Conservation (phyloP, 1,140 invertebrate species). For the Aphaenogaster rudis region DNA sequence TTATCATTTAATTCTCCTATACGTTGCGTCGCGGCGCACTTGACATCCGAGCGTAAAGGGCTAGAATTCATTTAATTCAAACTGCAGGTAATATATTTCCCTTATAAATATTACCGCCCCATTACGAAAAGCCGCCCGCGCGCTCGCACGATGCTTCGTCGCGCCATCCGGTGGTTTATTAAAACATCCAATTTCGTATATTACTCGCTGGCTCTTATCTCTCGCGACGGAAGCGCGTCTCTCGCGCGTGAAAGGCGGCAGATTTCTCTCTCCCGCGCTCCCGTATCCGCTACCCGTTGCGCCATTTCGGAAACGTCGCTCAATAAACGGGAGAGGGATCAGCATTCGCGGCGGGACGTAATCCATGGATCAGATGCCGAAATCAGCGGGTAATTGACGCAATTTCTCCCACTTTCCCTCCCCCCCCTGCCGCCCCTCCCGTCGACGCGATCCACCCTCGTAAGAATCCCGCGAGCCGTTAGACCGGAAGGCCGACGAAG, state of each 20-base stretch:
- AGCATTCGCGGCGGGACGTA: slow-evolving; percentile 82
- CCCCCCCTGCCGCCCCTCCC: too few species aligned
- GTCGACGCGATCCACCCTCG: neutral
- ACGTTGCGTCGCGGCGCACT: slow-evolving; percentile 42
- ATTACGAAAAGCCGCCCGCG: slow-evolving; percentile 58
- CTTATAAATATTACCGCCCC: slow-evolving; percentile 64
- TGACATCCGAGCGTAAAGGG: slow-evolving; percentile 50
- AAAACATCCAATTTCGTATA: slow-evolving; percentile 77
- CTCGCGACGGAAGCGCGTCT: slow-evolving; percentile 54
- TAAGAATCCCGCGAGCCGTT: slow-evolving; percentile 51
- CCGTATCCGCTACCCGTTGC: slow-evolving; percentile 51
- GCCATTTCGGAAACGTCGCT: slow-evolving; percentile 76
- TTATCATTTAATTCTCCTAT: slow-evolving; percentile 63
- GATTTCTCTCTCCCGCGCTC: slow-evolving; percentile 33
- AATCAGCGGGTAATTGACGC: slow-evolving; percentile 87
- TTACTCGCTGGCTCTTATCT: slow-evolving; percentile 75
- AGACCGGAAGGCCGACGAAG: slow-evolving; percentile 41
- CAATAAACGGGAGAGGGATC: slow-evolving; percentile 83
- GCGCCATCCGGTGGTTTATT: slow-evolving; percentile 68
- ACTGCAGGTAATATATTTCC: slow-evolving; percentile 63
- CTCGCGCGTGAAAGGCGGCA: slow-evolving; percentile 22
- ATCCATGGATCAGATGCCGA: slow-evolving; percentile 83
- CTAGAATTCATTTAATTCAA: slow-evolving; percentile 63
- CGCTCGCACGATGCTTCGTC: slow-evolving; percentile 42
- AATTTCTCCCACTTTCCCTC: slow-evolving; percentile 79